Evolutionary conservation across 2,113 vertebrate species (phyloP).

Genomic region (Megalops atlanticus): DNA sequence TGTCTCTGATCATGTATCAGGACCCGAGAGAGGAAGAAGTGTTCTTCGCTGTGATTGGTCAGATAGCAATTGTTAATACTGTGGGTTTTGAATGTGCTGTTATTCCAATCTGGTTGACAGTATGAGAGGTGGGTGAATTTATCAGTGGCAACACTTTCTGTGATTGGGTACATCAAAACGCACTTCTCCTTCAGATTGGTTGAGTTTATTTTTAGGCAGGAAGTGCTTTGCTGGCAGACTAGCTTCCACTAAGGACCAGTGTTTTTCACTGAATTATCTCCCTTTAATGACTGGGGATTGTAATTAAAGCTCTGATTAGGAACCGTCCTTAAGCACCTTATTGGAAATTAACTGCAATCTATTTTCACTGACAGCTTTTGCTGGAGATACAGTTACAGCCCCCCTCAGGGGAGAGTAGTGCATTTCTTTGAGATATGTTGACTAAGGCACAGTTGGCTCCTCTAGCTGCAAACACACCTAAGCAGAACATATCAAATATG

Average conservation of each 20-base stretch:
- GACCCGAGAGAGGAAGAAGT: conserved; percentile 27
- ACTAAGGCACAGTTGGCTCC: not conserved
- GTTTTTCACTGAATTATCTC: conserved; percentile 74
- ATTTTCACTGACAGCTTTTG: conserved; percentile 64
- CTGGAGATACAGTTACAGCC: conserved; percentile 14
- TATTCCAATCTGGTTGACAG: not conserved
- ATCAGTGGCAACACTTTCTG: not conserved
- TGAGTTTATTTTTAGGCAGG: not conserved
- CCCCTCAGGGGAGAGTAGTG: not conserved
- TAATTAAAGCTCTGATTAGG: conserved; percentile 80
- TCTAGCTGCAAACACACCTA: not conserved
- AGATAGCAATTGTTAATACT: not conserved
- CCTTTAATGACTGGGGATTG: conserved; percentile 72
- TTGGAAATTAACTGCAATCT: conserved; percentile 76
- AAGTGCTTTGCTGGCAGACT: conserved; percentile 25
- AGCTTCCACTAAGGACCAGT: conserved; percentile 35
- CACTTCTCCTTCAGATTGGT: not conserved
- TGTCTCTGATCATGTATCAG: not conserved
- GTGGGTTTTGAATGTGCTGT: not conserved
- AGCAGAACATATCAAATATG: not conserved
- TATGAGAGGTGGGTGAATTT: not conserved
- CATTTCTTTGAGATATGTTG: conserved; percentile 19
- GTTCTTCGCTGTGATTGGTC: conserved; percentile 18
- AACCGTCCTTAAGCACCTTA: conserved; percentile 74
- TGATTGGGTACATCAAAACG: conserved; percentile 27